phyloP scores from a whole-genome alignment of 2,797 vertebrate genomes.

The Phrynocephalus guinanensis region DNA sequence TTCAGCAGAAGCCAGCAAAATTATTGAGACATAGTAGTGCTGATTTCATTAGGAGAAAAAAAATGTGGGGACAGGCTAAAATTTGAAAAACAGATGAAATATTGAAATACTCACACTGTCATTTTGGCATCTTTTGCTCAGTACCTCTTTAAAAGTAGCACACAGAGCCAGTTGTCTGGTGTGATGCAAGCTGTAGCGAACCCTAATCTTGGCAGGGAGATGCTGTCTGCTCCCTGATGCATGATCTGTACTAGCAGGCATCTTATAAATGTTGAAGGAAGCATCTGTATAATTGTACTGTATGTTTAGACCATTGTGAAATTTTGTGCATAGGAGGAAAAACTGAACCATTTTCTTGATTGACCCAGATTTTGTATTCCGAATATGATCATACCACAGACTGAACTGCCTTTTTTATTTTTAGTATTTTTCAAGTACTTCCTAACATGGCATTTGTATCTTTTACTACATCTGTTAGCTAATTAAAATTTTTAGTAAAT shows the following conservation, averaged over 20 bases:
- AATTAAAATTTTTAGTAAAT: not conserved
- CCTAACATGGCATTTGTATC: not conserved
- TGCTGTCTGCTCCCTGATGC: no score
- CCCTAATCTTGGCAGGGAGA: not conserved
- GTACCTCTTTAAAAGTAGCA: not conserved
- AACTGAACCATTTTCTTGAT: not conserved
- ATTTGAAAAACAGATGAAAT: not conserved
- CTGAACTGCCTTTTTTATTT: not conserved
- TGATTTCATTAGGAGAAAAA: not conserved
- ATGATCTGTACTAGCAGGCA: not conserved
- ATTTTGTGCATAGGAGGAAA: not conserved
- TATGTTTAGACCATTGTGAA: no score
- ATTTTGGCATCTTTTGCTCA: not conserved
- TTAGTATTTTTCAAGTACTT: not conserved
- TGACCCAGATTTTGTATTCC: not conserved
- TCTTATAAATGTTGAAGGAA: not conserved
- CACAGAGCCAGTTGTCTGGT: not conserved
- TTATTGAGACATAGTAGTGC: not conserved
- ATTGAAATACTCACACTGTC: not conserved
- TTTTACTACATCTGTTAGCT: not conserved
- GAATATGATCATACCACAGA: not conserved
- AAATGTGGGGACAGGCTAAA: not conserved
- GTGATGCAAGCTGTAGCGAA: not conserved
- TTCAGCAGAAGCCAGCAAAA: constrained; percentile 13
- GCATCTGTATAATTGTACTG: not conserved